Percentiles rank a stretch among this genome's conserved stretches.
phyloP scores from a whole-genome alignment of 2,797 vertebrate genomes.

The Petrocephalus schoutedeni region DNA sequence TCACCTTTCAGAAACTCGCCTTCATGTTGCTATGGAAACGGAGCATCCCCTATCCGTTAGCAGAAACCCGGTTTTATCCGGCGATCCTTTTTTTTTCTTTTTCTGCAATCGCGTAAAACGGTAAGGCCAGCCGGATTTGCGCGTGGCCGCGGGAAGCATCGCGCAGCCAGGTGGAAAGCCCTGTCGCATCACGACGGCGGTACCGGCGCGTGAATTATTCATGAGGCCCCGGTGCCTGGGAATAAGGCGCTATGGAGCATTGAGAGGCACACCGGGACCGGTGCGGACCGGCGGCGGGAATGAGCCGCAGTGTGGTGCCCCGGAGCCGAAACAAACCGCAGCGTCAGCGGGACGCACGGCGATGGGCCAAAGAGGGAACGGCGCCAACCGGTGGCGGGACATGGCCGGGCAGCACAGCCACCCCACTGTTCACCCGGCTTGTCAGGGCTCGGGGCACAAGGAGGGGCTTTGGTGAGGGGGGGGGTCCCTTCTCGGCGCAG shows the following conservation, averaged over 20 bases:
- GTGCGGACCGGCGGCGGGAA: neutral
- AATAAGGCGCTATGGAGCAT: neutral
- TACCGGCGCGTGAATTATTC: neutral
- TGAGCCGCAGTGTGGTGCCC: neutral
- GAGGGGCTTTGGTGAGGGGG: neutral
- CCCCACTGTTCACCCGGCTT: neutral
- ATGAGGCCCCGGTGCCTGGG: neutral
- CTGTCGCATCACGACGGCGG: neutral
- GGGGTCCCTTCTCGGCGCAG: too few relatives aligned
- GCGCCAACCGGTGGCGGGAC: neutral
- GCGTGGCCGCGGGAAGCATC: neutral
- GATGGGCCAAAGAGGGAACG: neutral
- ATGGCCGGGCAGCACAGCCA: neutral
- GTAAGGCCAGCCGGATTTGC: neutral
- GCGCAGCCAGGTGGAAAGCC: neutral
- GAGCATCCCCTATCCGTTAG: conserved; percentile 66
- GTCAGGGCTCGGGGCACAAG: neutral
- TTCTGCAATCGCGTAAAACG: neutral
- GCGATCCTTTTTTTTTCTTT: neutral
- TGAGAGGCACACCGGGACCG: neutral
- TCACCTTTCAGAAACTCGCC: conserved; percentile 51
- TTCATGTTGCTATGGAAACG: conserved; percentile 73
- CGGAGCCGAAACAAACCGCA: neutral
- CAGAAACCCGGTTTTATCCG: conserved; percentile 51
- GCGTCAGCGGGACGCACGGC: neutral